Base-by-base conservation (phyloP, 2,797 vertebrate species). In the Parambassis ranga region DNA sequence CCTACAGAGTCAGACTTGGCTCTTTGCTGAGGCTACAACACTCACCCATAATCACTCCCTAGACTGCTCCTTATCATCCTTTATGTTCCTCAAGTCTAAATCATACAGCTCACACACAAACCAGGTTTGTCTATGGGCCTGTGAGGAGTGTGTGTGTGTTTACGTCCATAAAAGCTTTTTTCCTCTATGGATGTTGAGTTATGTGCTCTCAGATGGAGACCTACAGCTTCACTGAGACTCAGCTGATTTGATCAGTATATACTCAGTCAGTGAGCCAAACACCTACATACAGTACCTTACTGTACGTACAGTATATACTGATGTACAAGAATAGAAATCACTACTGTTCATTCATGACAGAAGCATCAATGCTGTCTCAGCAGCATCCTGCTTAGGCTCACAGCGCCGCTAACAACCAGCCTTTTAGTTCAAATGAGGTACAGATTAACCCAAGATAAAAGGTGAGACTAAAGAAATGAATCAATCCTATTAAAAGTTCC, bases 1-100 rank as follows among this genome's bases (percentile, higher is more conserved):
- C 41, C 10, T 24, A 22, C 6, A 2, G 18, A 58, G 24, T 1
- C 38, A 27, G 4, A 16, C 13, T 48, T 10, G 7, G 38, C 14
- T 15, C 1, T 26, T 16, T 93, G 89, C 90, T 92, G 92, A 92
- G 90, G 83, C n/a, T n/a, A n/a, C 89, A 91, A 87, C 82, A 89
- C 89, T 93, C 93, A 93, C 91, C 84, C 82, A 90, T 93, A 93
- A 92, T 14, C n/a, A n/a, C 35, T 8, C 20, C 13, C 11, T 5
- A 4, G 37, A 91, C 20, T 7, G 10, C n/a, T 11, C 30, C 15
- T 43, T 16, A 20, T 43, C 4, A 5, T 32, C 91, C 79, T 91
- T 89, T 83, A 85, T 36, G 8, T 13, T 26, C 10, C 9, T 65
- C 10, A 13, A 39, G 62, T 56, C 35, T 92, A 91, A 91, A 90